A percentile compares a stretch with the other conserved stretches of the same genome.
Conservation (phyloP, 2,888 invertebrate species). For the Synanthedon myopaeformis region DNA sequence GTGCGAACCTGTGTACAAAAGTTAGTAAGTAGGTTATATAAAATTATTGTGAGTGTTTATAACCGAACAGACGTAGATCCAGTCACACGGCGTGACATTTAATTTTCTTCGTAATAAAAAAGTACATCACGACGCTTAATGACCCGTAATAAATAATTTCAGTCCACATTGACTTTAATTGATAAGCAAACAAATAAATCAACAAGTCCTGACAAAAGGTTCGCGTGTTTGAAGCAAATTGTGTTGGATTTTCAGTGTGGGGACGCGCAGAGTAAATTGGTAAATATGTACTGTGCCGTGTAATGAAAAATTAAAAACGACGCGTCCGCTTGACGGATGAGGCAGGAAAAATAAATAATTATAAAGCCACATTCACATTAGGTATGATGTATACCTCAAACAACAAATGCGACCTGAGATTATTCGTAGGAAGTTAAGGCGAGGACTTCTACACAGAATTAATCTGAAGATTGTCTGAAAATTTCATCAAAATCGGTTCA, state of each 20-base stretch:
- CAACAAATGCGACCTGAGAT: no score
- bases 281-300: conserved; percentile 14
- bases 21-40: no score
- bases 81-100: no score
- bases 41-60: no score
- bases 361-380: neutral
- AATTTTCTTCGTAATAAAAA: neutral
- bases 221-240: neutral
- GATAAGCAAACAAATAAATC: conserved; percentile 25
- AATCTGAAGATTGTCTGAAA: no score
- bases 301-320: conserved; percentile 9
- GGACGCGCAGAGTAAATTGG: conserved; percentile 8
- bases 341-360: neutral
- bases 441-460: no score
- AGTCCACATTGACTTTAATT: conserved; percentile 22
- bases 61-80: no score
- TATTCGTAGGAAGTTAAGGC: no score
- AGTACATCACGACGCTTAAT: neutral
- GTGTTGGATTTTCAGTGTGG: neutral
- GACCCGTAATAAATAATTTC: conserved; percentile 21
- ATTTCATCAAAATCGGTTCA: no score
- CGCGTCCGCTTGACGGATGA: neutral
- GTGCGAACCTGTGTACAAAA: no score
- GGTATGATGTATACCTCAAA: neutral
- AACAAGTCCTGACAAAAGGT: conserved; percentile 11